Base-by-base conservation (phyloP, 2,797 vertebrate species). In the Coregonus sp. region DNA sequence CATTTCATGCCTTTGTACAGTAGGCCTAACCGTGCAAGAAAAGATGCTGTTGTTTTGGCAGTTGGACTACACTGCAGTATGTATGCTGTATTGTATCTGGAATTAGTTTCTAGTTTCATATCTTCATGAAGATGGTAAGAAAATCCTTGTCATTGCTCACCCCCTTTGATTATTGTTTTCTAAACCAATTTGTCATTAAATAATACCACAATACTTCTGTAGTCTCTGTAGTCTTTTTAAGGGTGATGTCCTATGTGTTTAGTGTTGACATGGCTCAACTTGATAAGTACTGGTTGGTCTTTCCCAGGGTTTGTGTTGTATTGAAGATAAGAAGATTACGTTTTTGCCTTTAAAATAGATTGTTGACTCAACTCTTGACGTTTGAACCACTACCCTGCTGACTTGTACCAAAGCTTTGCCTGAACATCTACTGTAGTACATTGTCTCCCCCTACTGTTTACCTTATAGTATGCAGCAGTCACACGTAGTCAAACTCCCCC, bases 81-180 rank as follows among this genome's bases (percentile, higher is more conserved):
- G 40, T 47, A 12, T 47, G 11, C 9, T 20, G 18, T 47, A 47
- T 5, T 9, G 18, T 20, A 40, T 4, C 11, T 70, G 68, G 68
- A n/a, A 70, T 40, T 18, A 37, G 33, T 70, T 70, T 65, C 0
- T 70, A 20, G 35, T 40, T 70, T 70, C 18, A 47, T 69, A n/a
- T 35, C 37, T 47, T 70, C 68, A 70, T n/a, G 68, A 47, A 70
- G 35, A 20, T 70, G 18, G 35, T 20, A 25, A 51, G n/a, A 70
- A 25, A 40, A 4, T 35, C 67, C 1, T 61, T 50, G 69, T 70
- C 7, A 70, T 50, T 70, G 37, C 9, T 70, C 18, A 20, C 68
- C 4, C 1, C 25, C 40, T 70, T 47, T 6, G 7, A 70, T 51
- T 37, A 70, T 5, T 50, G 4, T 16, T 56, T 56, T 16, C 18